Evolutionary conservation across 2,797 vertebrate species (phyloP), one percentile per base, ranked within the genome.

Genomic region (Leptoclinus maculatus): DNA sequence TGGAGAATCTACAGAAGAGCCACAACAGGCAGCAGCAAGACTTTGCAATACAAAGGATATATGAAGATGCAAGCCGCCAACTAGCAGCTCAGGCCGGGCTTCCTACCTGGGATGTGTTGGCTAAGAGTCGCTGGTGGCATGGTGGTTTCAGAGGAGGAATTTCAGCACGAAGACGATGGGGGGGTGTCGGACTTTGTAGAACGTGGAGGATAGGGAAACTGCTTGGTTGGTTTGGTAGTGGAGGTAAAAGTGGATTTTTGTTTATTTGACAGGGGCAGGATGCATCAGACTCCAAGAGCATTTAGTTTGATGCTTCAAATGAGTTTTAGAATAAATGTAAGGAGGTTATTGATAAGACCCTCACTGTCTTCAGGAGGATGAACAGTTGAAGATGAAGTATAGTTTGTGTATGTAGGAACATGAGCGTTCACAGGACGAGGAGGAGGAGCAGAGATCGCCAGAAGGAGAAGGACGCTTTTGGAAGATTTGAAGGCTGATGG

Each of bases 71-170:
- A 85, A 79, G 38, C 78, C 80, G 78, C 34, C 47, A 21, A 34
- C 27, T 17, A 3, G 58, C 38, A 75, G 66, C 68, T 66, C 11
- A 19, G 41, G 21, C 41, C 39, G 49, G n/a, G 45, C 58, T 16
- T 82, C 88, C 80, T 91, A 90, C 87, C 91, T 91, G 83, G 36
- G 56, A 29, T 4, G 43, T 34, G 68, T 36, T 43, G 78, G 38
- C 25, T 79, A 74, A 83, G 57, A 58, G 25, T 41, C 14, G 51
- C 63, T 38, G 71, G 63, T 74, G 76, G 49, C 62, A 5, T 3
- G 34, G 56, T 38, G 39, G 53, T 38, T 68, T 83, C 75, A 66
- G 58, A 72, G 43, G 66, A 78, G 58, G 53, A 47, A 29, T 4
- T 63, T 71, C 56, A 38, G 60, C 53, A 25, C 34, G 78, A 79